Percentiles rank a stretch among this genome's conserved stretches.
These are phyloP conservation scores for Mastacembelus armatus DNA, from an alignment of 2,797 vertebrate species.

Conservation along the genomic window DNA sequence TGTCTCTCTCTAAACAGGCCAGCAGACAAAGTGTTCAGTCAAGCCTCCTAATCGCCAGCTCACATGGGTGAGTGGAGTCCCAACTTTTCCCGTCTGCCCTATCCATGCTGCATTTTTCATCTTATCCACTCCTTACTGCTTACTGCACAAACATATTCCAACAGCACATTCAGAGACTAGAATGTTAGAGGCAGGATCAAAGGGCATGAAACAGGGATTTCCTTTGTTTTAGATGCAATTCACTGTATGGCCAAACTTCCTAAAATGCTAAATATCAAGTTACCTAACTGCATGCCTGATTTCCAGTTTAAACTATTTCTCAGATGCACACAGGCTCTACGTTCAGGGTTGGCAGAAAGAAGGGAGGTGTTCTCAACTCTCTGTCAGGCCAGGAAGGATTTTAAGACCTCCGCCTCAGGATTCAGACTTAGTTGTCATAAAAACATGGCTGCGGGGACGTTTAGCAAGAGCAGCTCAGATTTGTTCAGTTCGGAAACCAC, in stretches of 20 bases:
- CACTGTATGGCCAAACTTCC: conserved; percentile 38
- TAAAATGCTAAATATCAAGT: conserved; percentile 56
- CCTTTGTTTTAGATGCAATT: conserved; percentile 43
- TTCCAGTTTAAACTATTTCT: conserved; percentile 34
- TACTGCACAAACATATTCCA: conserved; percentile 39
- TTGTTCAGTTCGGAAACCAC: conserved; percentile 27
- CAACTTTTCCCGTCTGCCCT: conserved; percentile 79
- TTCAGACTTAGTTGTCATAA: conserved; percentile 39
- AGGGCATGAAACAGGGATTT: conserved; percentile 44
- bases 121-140: conserved; percentile 59
- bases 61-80: conserved; percentile 82
- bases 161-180: conserved; percentile 37
- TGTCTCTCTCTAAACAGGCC: conserved; percentile 81
- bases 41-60: conserved; percentile 82
- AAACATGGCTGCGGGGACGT: conserved; percentile 42
- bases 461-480: conserved; percentile 41
- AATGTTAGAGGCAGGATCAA: conserved; percentile 18
- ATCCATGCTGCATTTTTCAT: conserved; percentile 72
- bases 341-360: conserved; percentile 34
- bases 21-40: conserved; percentile 84
- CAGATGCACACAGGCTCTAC: conserved; percentile 29
- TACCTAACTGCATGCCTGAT: conserved; percentile 12
- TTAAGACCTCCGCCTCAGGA: conserved; percentile 45
- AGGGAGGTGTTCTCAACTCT: conserved; percentile 13
- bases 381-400: conserved; percentile 41